Evolutionary conservation across 2,888 invertebrate genomes (phyloP).

Genomic region (Lumbricus terrestris): DNA sequence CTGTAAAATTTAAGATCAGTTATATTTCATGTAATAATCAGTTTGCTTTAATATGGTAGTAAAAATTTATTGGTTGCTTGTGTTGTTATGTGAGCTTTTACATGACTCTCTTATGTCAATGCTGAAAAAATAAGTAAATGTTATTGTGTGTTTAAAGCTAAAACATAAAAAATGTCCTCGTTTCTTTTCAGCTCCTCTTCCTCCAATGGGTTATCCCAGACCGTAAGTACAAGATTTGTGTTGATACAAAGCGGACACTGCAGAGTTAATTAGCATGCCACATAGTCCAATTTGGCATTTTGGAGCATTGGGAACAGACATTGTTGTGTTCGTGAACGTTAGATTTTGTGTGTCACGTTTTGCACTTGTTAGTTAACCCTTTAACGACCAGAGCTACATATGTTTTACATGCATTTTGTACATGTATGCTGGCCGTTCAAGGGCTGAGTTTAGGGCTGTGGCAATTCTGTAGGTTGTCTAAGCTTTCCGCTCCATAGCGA

Average conservation of each 20-base stretch:
- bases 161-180: background rate
- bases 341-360: background rate
- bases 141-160: background rate
- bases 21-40: background rate
- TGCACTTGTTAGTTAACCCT: background rate
- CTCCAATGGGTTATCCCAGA: slow-evolving; percentile 38
- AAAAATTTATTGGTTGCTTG: background rate
- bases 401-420: too few relatives aligned
- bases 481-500: too few relatives aligned
- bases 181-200: slow-evolving; percentile 25
- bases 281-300: background rate
- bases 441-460: too few relatives aligned
- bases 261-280: background rate
- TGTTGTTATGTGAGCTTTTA: background rate
- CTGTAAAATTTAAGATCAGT: too few relatives aligned
- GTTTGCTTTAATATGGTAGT: background rate
- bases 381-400: too few relatives aligned
- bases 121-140: background rate
- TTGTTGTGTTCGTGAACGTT: background rate
- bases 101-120: background rate
- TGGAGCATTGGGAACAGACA: background rate
- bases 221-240: slow-evolving; percentile 28
- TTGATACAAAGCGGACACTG: background rate
- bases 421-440: too few relatives aligned
- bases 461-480: too few relatives aligned